Conservation (phyloP, 2,888 invertebrate genomes). For the Hyposoter dolosus region DNA sequence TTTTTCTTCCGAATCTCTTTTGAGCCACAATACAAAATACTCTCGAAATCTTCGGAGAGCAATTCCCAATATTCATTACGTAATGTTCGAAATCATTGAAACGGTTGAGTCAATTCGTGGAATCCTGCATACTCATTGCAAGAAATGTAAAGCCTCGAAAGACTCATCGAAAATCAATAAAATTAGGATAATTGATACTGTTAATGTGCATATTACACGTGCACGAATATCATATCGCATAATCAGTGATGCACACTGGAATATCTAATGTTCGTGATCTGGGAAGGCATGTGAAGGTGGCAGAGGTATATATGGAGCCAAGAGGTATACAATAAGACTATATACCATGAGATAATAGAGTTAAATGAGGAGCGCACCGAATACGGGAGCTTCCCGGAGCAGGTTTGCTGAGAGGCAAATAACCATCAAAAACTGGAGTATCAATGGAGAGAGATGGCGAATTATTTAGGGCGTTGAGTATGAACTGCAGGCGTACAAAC, state of each 20-base stretch:
- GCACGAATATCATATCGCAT: background rate
- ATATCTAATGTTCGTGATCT: constrained; percentile 17
- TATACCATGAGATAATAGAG: constrained; percentile 38
- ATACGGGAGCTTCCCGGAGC: constrained; percentile 17
- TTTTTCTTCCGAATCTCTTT: no score
- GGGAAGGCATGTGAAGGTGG: background rate
- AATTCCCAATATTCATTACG: no score
- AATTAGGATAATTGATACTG: background rate
- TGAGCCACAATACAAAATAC: no score
- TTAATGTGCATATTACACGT: background rate
- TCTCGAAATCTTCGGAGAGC: no score
- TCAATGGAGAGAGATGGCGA: background rate
- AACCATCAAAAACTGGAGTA: constrained; percentile 5
- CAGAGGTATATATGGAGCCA: background rate
- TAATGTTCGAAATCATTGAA: no score
- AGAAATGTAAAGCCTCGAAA: background rate
- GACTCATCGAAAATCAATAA: background rate
- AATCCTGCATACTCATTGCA: no score
- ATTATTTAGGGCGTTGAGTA: background rate
- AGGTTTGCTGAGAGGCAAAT: constrained; percentile 24
- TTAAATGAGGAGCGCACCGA: constrained; percentile 29
- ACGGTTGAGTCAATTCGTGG: no score
- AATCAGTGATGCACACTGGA: constrained; percentile 8
- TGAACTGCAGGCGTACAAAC: background rate
- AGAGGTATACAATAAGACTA: constrained; percentile 9